These are phyloP conservation scores for Cepaea nemoralis DNA, from an alignment of 1,140 invertebrate genomes.

Conservation along the genomic window DNA sequence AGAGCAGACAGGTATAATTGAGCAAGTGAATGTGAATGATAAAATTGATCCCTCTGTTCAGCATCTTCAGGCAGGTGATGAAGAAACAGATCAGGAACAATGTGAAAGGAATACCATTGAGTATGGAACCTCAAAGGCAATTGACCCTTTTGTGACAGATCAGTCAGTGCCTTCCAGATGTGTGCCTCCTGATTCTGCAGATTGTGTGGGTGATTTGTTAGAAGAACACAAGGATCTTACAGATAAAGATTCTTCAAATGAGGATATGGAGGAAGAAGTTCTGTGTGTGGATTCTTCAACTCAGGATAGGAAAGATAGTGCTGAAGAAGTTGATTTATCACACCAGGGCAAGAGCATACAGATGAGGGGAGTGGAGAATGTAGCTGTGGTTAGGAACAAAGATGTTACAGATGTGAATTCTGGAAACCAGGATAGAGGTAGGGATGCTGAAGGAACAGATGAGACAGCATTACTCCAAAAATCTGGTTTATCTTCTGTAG, in stretches of 20 bases:
- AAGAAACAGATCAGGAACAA: no score
- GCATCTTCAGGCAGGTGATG: background rate
- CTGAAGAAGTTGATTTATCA: no score
- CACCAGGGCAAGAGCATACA: no score
- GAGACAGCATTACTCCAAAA: background rate
- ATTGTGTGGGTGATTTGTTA: background rate
- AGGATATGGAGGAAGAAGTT: background rate
- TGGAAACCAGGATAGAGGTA: background rate
- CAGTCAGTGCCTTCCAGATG: no score
- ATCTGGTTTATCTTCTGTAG: background rate
- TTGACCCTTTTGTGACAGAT: no score
- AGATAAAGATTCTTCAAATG: background rate
- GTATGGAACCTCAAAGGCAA: no score
- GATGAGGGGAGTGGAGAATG: no score
- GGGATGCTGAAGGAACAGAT: background rate
- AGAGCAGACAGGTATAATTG: background rate
- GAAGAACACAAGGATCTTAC: background rate
- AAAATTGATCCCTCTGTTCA: background rate
- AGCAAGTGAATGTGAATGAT: background rate
- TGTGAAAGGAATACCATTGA: no score
- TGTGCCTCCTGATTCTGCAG: no score
- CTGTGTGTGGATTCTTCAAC: no score
- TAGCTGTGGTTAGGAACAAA: no score
- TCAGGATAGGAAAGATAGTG: no score
- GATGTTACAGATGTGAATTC: background rate